These are phyloP conservation scores for Beroe forskalii DNA, from an alignment of 37 sponge, comb jelly and placozoan genomes.

Conservation along the genomic window DNA sequence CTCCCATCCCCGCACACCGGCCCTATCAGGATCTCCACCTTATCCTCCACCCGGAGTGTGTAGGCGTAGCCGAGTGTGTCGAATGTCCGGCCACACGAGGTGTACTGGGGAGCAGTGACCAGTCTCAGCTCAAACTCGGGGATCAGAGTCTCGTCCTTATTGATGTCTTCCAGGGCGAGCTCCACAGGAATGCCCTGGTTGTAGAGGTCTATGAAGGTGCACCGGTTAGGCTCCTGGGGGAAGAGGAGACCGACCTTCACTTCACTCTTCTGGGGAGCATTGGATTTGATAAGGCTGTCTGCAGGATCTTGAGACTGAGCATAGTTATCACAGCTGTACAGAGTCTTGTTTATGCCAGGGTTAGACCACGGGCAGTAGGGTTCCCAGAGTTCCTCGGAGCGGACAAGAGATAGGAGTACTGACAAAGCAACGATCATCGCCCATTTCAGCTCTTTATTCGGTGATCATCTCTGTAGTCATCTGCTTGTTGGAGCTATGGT, in stretches of 20 bases:
- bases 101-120: background rate
- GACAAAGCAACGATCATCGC: background rate
- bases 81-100: background rate
- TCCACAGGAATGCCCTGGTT: constrained; percentile 48
- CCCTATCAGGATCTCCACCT: constrained; percentile 30
- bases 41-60: background rate
- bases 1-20: constrained; percentile 47
- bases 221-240: background rate
- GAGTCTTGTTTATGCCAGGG: background rate
- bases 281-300: background rate
- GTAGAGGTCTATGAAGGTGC: constrained; percentile 18
- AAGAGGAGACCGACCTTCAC: constrained; percentile 50
- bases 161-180: constrained; percentile 55
- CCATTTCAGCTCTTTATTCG: no score
- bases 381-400: background rate
- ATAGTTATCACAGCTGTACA: constrained; percentile 33
- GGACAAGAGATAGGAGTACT: background rate
- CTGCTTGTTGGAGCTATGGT: no score
- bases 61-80: constrained; percentile 49
- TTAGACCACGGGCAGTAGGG: constrained; percentile 15
- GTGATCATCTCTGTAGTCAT: no score
- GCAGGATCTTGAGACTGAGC: background rate
- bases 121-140: constrained; percentile 34
- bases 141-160: background rate
- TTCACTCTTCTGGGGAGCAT: background rate